Conservation (phyloP, 2,888 invertebrate species). For the Thymelicus lineola region DNA sequence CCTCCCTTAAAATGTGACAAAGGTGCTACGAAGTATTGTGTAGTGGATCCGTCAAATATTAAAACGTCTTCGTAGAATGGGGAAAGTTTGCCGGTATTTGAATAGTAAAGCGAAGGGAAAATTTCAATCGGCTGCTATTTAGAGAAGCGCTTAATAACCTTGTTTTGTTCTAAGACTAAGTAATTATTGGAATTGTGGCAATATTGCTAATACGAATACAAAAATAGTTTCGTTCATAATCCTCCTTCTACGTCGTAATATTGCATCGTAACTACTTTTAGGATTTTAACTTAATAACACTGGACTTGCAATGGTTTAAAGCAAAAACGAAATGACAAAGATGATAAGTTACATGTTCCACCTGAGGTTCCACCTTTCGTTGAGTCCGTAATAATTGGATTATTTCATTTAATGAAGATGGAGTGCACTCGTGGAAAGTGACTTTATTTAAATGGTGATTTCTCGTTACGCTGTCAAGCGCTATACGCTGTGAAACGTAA, state of each 20-base stretch:
- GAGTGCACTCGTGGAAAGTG: neutral
- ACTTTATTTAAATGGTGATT: neutral
- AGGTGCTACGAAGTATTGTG: slow-evolving; percentile 43
- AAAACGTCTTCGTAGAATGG: slow-evolving; percentile 35
- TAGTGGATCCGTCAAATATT: slow-evolving; percentile 47
- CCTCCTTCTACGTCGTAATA: too few species aligned
- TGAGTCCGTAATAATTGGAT: neutral
- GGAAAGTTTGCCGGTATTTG: slow-evolving; percentile 33
- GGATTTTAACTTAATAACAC: too few species aligned
- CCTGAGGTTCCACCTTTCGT: neutral
- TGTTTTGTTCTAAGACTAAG: too few species aligned
- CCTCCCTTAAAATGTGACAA: slow-evolving; percentile 50
- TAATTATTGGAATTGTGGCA: too few species aligned
- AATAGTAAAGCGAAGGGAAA: slow-evolving; percentile 35
- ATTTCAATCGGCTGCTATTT: slow-evolving; percentile 13
- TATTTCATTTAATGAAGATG: neutral
- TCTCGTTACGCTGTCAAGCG: neutral
- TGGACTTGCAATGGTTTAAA: too few species aligned
- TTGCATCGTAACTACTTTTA: too few species aligned
- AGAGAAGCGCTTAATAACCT: slow-evolving; percentile 7
- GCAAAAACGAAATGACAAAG: too few species aligned
- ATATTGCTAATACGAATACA: too few species aligned
- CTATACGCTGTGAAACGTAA: too few species aligned
- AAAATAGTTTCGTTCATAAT: too few species aligned
- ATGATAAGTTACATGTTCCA: neutral